Evolutionary conservation across 2,113 vertebrate genomes (phyloP).

Genomic region (Sminthopsis crassicaudata): DNA sequence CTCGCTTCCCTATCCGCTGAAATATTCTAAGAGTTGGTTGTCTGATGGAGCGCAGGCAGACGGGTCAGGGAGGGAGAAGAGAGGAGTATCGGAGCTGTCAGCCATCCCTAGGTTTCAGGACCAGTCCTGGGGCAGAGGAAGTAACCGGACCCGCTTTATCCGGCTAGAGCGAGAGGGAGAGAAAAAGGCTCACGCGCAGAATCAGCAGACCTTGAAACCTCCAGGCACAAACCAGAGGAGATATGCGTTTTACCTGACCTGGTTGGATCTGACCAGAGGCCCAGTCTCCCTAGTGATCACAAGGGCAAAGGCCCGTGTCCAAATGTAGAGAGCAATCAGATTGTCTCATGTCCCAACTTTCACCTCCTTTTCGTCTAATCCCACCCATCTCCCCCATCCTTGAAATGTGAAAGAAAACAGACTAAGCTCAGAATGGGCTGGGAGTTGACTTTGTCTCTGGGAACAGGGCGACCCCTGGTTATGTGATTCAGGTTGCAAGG

Average conservation of each 20-base stretch:
- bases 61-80: not conserved
- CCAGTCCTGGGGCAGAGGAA: not conserved
- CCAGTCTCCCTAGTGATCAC: not conserved
- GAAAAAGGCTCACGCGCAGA: not conserved
- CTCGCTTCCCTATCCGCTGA: not conserved
- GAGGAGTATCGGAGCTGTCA: not conserved
- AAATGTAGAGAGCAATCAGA: not conserved
- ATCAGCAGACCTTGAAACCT: not conserved
- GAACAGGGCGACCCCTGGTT: not conserved
- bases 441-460: not conserved
- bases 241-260: not conserved
- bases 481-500: not conserved
- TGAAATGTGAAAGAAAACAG: not conserved
- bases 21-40: not conserved
- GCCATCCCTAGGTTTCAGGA: not conserved
- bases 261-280: not conserved
- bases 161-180: not conserved
- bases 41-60: not conserved
- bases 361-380: not conserved
- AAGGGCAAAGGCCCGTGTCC: not conserved
- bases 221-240: not conserved
- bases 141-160: not conserved
- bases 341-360: not conserved
- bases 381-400: not conserved
- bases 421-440: not conserved